Evolutionary conservation across 2,888 invertebrate genomes (phyloP).

Genomic region (Coelinius sp.): DNA sequence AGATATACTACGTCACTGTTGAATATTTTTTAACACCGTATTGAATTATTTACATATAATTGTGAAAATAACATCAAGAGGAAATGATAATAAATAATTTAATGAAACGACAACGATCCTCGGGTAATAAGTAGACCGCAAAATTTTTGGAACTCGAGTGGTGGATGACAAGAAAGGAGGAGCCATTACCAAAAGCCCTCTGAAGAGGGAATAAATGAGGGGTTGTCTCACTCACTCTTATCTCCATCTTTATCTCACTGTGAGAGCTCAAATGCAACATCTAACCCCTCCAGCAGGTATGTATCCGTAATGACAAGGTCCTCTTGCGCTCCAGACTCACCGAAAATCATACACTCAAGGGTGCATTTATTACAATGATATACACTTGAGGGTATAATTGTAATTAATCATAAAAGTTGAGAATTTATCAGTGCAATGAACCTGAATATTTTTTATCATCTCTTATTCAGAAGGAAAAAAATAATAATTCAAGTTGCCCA

Average conservation of each 20-base stretch:
- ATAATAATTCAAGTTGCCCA: constrained; percentile 4
- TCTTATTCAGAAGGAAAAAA: not conserved
- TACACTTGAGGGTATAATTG: not conserved
- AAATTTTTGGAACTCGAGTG: constrained; percentile 19
- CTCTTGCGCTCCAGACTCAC: constrained; percentile 43
- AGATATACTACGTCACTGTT: too few relatives aligned
- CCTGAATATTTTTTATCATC: not conserved
- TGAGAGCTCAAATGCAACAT: constrained; percentile 21
- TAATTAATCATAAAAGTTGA: constrained; percentile 32
- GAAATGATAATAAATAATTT: not conserved
- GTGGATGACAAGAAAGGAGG: constrained; percentile 7
- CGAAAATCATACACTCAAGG: constrained; percentile 57
- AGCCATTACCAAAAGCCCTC: constrained; percentile 13
- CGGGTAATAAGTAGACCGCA: constrained; percentile 11
- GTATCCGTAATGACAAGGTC: constrained; percentile 47
- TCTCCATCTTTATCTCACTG: constrained; percentile 19
- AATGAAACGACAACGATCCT: constrained; percentile 15
- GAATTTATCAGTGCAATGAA: constrained; percentile 50
- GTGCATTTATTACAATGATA: constrained; percentile 50
- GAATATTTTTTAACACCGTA: too few relatives aligned
- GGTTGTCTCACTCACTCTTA: constrained; percentile 51
- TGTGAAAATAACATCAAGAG: not conserved
- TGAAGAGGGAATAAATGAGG: constrained; percentile 57
- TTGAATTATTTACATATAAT: not conserved
- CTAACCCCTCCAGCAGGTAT: constrained; percentile 17